Percentiles rank a stretch among this genome's conserved stretches.
phyloP scores from a whole-genome alignment of 2,888 invertebrate genomes.

The Neocrepidodera transversa region DNA sequence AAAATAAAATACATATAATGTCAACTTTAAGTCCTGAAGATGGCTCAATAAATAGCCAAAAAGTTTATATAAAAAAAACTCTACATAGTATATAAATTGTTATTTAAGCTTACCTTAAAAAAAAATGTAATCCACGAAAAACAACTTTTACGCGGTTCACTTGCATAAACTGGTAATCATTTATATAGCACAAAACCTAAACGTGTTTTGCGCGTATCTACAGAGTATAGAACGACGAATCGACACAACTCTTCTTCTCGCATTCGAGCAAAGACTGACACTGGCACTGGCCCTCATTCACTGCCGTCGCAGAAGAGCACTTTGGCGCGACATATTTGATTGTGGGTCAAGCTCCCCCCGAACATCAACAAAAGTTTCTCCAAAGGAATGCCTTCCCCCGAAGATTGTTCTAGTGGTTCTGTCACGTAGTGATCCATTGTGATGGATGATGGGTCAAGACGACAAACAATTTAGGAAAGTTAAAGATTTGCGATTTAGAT shows the following conservation, averaged over 20 bases:
- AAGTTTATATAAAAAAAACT: too few species aligned
- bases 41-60: too few species aligned
- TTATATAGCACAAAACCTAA: not conserved
- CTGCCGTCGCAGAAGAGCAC: conserved; percentile 3
- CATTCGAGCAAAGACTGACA: conserved; percentile 40
- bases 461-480: not conserved
- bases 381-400: conserved; percentile 39
- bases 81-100: too few species aligned
- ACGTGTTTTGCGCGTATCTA: not conserved
- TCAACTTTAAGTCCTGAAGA: too few species aligned
- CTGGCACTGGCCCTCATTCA: conserved; percentile 28
- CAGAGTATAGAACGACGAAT: conserved; percentile 1
- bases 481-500: not conserved
- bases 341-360: conserved; percentile 44
- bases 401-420: conserved; percentile 30
- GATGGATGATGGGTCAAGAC: conserved; percentile 10
- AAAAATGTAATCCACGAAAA: not conserved
- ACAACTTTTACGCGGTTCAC: not conserved
- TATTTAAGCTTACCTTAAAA: not conserved
- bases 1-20: too few species aligned
- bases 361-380: conserved; percentile 33
- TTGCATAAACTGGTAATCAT: not conserved
- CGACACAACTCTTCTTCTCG: conserved; percentile 9
- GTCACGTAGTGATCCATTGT: conserved; percentile 1
- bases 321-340: conserved; percentile 45